Base-by-base conservation (phyloP, 2,888 invertebrate genomes). In the Leucoma salicis region DNA sequence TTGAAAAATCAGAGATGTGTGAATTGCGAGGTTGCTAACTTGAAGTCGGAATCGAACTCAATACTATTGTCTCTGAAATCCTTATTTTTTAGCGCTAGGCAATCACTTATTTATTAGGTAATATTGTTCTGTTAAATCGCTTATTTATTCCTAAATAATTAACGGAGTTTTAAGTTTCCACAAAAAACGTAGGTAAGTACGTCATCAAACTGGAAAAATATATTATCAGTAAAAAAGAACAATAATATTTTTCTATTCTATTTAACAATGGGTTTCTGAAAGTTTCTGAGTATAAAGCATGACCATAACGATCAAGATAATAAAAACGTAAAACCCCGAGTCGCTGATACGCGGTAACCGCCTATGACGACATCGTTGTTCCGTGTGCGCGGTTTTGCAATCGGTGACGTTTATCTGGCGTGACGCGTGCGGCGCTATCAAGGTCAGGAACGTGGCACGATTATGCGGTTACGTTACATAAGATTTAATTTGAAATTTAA, bases 381-480 rank as follows among this genome's bases (percentile, higher is more conserved):
- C 63, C 57, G 57, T 67, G 70, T 5, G n/a, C 35, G 39, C 38
- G 36, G 24, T 39, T 12, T 29, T 13, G 29, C 29, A 29, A 47
- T 29, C 33, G 25, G 39, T 63, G 63, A 58, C 60, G 71, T 14
- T 2, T 12, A 27, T 38, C 18, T 27, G 24, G 28, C 5, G 34
- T 57, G 55, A 58, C 60, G 62, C 48, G 38, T 4, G 28, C 33
- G 39, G 48, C 35, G 39, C 42, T 36, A 31, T 42, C 78, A 80
- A 82, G 81, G 80, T 74, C 78, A 29, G 3, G 58, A 70, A 67
- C 65, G 69, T 64, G 6, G 21, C 8, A 54, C 46, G 67, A 78
- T 74, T 71, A 69, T 71, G 70, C 52, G 52, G 49, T 50, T 50
- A 42, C 43, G 57, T 81, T 79, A 74, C 67, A 72, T 73, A 73